Base-by-base conservation (phyloP, 2,888 invertebrate genomes). In the Entomobrya proxima region DNA sequence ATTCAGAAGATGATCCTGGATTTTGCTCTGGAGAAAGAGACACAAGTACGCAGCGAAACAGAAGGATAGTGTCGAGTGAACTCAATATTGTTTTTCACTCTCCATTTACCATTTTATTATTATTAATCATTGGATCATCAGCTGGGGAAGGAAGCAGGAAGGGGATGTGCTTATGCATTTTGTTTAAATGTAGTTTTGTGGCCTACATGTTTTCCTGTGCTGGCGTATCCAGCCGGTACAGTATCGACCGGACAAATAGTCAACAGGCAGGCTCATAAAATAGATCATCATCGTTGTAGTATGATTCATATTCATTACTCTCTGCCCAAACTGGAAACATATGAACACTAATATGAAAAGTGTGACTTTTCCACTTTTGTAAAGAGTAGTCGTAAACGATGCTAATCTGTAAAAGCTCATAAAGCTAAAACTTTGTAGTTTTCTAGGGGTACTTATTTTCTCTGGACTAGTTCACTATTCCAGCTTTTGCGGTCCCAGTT, bases 81-180 rank as follows among this genome's bases (percentile, higher is more conserved):
- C 75, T 75, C 75, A 75, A 75, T 75, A 75, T 75, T 75, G 75
- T 74, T 75, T 67, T 75, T 78, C 64, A 64, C 78, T 61, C 78
- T 78, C 78, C 64, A 77, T 77, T 77, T 77, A 77, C 6, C 27
- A 61, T 61, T 58, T 72, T 72, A 47, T 44, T 47, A 47, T 72
- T 72, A 72, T 47, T 72, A 44, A 72, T 72, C 47, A 47, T 47
- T n/a, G 44, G 44, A 72, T 72, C 30, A 72, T 15, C 72, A 44
- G 40, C 21, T 24, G 47, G 47, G 47, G 32, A 30, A 18, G 58
- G 15, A 1, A 21, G 9, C 30, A 30, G 47, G 30, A 47, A 27
- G 6, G n/a, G n/a, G 15, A 27, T 61, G 18, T 11, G 15, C 6
- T 32, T 3, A n/a, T 61, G 18, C 18, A 67, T 67, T n/a, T 37